These are phyloP conservation scores for Zoanthus gigantus DNA, from an alignment of 92 coral and sea anemone species.

Conservation along the genomic window DNA sequence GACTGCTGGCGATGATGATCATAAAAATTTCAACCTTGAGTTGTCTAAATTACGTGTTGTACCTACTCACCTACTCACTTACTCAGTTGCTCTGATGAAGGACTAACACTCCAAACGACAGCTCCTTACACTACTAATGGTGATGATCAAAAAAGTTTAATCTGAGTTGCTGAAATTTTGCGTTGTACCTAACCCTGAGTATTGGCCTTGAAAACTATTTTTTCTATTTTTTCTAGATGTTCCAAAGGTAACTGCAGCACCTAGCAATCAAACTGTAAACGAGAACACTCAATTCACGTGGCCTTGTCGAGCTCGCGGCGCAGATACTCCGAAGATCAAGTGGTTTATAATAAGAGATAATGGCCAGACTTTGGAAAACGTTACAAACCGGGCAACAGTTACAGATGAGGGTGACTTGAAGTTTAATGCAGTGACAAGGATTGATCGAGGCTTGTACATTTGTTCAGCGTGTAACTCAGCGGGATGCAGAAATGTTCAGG, in stretches of 20 bases:
- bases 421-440: slow-evolving; percentile 49
- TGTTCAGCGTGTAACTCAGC: slow-evolving; percentile 88
- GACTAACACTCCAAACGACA: no score
- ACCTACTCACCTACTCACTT: neutral
- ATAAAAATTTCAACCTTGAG: neutral
- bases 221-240: slow-evolving; percentile 43
- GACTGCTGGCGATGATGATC: neutral
- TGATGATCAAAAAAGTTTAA: no score
- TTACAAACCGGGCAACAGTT: slow-evolving; percentile 50
- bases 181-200: no score
- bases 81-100: neutral
- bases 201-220: neutral
- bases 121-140: no score
- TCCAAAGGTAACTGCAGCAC: slow-evolving; percentile 68
- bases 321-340: slow-evolving; percentile 66
- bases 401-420: slow-evolving; percentile 68
- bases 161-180: no score
- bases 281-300: slow-evolving; percentile 46
- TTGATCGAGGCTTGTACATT: slow-evolving; percentile 66
- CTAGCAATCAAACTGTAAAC: slow-evolving; percentile 54
- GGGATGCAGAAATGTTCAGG: slow-evolving; percentile 71
- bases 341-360: slow-evolving; percentile 54
- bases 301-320: slow-evolving; percentile 69
- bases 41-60: no score
- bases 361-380: slow-evolving; percentile 42